Percentiles rank a stretch among this genome's conserved stretches.
These are phyloP conservation scores for Artemia sp. DNA, from an alignment of 2,888 invertebrate genomes.

Conservation along the genomic window DNA sequence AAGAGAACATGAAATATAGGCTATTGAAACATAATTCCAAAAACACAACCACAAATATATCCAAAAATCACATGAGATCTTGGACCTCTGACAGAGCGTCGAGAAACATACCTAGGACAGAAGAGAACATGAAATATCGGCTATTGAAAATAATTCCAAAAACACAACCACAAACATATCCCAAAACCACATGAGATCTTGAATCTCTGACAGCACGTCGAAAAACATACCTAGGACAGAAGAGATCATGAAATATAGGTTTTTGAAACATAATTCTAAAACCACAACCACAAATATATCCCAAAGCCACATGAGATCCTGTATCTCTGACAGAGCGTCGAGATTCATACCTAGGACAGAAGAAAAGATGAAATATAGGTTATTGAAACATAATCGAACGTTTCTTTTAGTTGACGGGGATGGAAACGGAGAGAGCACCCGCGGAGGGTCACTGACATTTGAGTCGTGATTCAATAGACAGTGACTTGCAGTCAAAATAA, in stretches of 20 bases:
- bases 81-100: conserved; percentile 78
- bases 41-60: not conserved
- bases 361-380: conserved; percentile 16
- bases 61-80: conserved; percentile 90
- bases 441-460: too few species aligned
- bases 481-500: too few species aligned
- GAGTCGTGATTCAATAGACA: too few species aligned
- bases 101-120: conserved; percentile 63
- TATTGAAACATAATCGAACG: too few species aligned
- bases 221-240: conserved; percentile 59
- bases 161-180: conserved; percentile 30
- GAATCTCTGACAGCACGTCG: conserved; percentile 82
- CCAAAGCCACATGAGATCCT: conserved; percentile 85
- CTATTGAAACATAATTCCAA: not conserved
- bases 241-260: conserved; percentile 16
- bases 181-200: conserved; percentile 85
- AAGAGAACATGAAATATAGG: conserved; percentile 16
- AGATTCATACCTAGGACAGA: conserved; percentile 59
- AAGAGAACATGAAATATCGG: conserved; percentile 16
- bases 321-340: conserved; percentile 82
- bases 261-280: not conserved
- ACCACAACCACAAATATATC: conserved; percentile 30
- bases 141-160: not conserved
- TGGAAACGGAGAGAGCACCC: too few species aligned
- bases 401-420: too few species aligned